Conservation (phyloP, 1,140 invertebrate species). For the Armadillidium nasatum region DNA sequence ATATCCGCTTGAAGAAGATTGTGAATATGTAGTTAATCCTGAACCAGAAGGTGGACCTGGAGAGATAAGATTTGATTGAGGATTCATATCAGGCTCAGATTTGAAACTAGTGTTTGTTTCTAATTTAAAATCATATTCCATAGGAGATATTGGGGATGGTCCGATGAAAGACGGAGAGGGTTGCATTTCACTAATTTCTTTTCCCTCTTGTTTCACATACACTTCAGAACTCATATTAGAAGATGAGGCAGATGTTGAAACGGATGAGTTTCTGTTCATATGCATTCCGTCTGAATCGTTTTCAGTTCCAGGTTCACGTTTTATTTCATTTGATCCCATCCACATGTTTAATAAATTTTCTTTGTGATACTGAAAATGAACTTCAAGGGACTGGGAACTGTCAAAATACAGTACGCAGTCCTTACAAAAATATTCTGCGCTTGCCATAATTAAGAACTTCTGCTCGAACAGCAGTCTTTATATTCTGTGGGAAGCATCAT, state of each 20-base stretch:
- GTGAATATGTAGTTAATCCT: constrained; percentile 33
- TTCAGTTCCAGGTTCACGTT: neutral
- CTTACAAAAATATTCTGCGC: constrained; percentile 55
- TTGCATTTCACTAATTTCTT: neutral
- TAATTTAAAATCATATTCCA: constrained; percentile 43
- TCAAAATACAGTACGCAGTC: constrained; percentile 69
- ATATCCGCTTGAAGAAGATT: constrained; percentile 37
- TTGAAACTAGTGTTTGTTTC: constrained; percentile 28
- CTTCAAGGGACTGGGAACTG: constrained; percentile 66
- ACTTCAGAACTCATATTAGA: neutral
- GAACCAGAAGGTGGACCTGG: constrained; percentile 40
- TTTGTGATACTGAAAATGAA: constrained; percentile 72
- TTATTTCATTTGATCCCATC: constrained; percentile 50
- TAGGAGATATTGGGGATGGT: constrained; percentile 32
- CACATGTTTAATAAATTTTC: constrained; percentile 69
- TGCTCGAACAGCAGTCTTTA: neutral
- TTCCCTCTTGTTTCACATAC: neutral
- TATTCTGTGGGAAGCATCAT: neutral
- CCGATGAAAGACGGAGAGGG: neutral
- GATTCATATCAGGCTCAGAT: neutral
- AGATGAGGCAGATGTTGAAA: neutral
- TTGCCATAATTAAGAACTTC: constrained; percentile 31
- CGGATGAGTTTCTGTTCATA: neutral
- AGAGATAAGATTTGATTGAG: constrained; percentile 30
- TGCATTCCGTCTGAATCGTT: neutral